phyloP scores from a whole-genome alignment of 1,140 invertebrate species.

The Aphidius ervi region DNA sequence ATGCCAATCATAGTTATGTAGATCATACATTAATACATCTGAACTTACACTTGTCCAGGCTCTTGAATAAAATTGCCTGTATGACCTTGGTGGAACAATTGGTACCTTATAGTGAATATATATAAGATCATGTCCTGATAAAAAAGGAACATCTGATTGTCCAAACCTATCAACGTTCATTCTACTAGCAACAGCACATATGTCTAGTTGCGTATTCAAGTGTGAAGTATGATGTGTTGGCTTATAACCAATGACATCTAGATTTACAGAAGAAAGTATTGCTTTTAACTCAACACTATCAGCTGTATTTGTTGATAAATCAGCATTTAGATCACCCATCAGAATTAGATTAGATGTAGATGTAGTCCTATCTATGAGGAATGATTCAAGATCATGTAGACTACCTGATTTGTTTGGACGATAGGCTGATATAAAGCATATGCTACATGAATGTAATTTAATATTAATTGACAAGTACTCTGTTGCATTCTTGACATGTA shows the following conservation, averaged over 20 bases:
- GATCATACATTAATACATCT: no score
- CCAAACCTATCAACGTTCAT: background rate
- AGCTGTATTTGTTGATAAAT: no score
- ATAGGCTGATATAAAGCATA: conserved; percentile 2
- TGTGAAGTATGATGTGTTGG: background rate
- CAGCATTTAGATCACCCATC: background rate
- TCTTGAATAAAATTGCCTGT: no score
- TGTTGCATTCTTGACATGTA: background rate
- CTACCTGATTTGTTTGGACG: background rate
- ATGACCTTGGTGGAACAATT: no score
- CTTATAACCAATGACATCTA: background rate
- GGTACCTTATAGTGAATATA: background rate
- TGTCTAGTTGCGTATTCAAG: background rate
- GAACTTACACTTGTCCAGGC: no score
- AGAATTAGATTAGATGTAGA: background rate
- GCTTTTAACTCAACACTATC: no score
- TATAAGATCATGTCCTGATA: background rate
- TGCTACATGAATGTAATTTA: no score
- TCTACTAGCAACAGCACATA: background rate
- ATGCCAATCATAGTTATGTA: no score
- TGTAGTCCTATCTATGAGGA: background rate
- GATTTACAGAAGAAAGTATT: background rate
- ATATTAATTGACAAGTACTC: background rate
- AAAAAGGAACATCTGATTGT: background rate
- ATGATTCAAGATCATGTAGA: background rate